phyloP scores from a whole-genome alignment of 2,888 invertebrate species.

The Epinotia demarniana region DNA sequence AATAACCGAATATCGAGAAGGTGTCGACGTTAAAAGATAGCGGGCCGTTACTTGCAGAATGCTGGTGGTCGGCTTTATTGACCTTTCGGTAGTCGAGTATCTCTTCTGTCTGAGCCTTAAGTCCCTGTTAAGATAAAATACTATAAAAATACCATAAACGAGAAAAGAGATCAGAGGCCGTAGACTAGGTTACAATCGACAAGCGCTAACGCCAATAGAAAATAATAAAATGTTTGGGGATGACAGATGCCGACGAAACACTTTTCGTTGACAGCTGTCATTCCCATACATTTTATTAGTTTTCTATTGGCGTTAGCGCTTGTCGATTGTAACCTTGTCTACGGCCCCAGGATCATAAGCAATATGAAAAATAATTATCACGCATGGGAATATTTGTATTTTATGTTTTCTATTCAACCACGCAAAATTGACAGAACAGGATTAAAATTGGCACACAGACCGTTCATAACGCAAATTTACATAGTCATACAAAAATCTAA shows the following conservation, averaged over 20 bases:
- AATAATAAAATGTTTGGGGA: no score
- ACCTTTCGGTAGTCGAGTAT: neutral
- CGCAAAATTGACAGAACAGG: neutral
- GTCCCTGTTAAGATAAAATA: neutral
- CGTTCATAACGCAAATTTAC: neutral
- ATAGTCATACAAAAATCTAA: neutral
- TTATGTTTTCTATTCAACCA: neutral
- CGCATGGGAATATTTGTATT: neutral
- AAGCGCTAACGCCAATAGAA: no score
- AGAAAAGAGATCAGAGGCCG: no score
- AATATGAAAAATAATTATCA: neutral
- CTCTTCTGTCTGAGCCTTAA: no score
- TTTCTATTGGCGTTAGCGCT: no score
- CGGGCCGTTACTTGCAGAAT: conserved; percentile 72
- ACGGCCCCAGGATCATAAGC: no score
- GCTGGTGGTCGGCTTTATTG: conserved; percentile 68
- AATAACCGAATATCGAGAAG: conserved; percentile 64
- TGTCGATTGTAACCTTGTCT: no score
- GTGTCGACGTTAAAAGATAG: conserved; percentile 76
- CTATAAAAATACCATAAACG: neutral
- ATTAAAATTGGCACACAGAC: no score
- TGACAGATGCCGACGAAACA: no score
- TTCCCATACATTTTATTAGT: no score
- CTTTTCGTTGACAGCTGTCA: no score
- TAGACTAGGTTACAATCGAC: no score